Evolutionary conservation across 2,888 invertebrate species (phyloP).

Genomic region (Arge pagana): DNA sequence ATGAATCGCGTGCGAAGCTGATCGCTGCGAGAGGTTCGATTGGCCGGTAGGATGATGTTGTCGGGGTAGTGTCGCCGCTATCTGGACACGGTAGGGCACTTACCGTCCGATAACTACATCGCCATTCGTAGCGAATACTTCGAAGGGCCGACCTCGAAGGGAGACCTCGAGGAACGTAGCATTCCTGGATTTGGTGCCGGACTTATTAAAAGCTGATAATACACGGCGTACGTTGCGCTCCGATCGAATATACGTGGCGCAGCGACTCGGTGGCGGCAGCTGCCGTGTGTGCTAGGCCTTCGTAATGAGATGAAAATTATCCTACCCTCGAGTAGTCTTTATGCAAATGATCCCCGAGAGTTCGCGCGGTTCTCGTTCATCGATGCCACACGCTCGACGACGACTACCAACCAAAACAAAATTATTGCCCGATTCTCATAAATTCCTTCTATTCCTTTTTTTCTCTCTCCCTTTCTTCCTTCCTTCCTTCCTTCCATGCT

Average conservation of each 20-base stretch:
- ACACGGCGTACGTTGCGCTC: neutral
- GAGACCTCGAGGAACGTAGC: neutral
- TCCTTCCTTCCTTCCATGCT: no score
- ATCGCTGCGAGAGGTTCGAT: no score
- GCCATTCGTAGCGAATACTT: constrained; percentile 8
- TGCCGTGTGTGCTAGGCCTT: constrained; percentile 9
- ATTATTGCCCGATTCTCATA: no score
- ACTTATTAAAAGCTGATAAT: no score
- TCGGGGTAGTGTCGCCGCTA: constrained; percentile 55
- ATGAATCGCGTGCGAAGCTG: no score
- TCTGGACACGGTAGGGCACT: constrained; percentile 57
- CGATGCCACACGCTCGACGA: no score
- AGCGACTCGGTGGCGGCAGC: constrained; percentile 23
- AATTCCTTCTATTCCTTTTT: no score
- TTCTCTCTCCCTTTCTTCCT: no score
- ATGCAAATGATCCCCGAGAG: constrained; percentile 37
- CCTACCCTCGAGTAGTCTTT: constrained; percentile 33
- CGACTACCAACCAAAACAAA: no score
- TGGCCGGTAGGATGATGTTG: constrained; percentile 49
- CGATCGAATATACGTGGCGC: neutral
- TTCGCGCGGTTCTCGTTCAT: no score
- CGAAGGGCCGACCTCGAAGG: constrained; percentile 23
- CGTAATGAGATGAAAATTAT: constrained; percentile 27
- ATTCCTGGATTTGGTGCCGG: constrained; percentile 12
- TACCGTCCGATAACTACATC: constrained; percentile 52